Evolutionary conservation across 1,140 invertebrate species (phyloP), one percentile per base, ranked within the genome.

Genomic region (Solenopsis fugax): DNA sequence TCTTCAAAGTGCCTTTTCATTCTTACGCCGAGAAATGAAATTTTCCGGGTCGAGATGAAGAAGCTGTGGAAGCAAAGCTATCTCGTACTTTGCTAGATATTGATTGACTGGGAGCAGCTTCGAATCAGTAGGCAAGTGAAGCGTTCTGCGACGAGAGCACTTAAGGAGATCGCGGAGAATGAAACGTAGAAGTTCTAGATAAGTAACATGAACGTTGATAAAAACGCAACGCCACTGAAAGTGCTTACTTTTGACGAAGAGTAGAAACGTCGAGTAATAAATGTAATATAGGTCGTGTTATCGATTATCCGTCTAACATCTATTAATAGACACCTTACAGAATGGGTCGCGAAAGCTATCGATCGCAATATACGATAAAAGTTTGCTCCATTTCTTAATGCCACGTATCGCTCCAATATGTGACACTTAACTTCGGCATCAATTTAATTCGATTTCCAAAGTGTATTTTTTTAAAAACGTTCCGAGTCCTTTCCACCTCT

Each of bases 221-320:
- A 69, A 56, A 71, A 71, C 4, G 34, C 18, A 48, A 50, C 60
- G 60, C 13, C 48, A 52, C 21, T 34, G 29, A 12, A 41, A 41
- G 64, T 60, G 16, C 37, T 82, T 58, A 73, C 41, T 73, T 73
- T 73, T 73, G 80, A 82, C 80, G 24, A 73, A 16, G 67, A 73
- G 67, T 34, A 82, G 24, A 82, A 48, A 73, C 24, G 64, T 48
- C 58, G 80, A 73, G 80, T 82, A 82, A 82, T 82, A 82, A 82
- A 82, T 82, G 80, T 73, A 82, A 82, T 82, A 73, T 82, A 82
- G 80, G 80, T 82, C 67, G 67, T 73, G 54, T 73, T 73, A 82
- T 82, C 60, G 80, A 82, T 82, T 82, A 60, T 73, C 80, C 52
- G 24, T 73, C 21, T 4, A 48, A 34, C 52, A 48, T 82, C 80